A percentile compares a stretch with the other conserved stretches of the same genome.
Evolutionary conservation across 1,140 invertebrate species (phyloP).

Genomic region (Aphidius ervi): DNA sequence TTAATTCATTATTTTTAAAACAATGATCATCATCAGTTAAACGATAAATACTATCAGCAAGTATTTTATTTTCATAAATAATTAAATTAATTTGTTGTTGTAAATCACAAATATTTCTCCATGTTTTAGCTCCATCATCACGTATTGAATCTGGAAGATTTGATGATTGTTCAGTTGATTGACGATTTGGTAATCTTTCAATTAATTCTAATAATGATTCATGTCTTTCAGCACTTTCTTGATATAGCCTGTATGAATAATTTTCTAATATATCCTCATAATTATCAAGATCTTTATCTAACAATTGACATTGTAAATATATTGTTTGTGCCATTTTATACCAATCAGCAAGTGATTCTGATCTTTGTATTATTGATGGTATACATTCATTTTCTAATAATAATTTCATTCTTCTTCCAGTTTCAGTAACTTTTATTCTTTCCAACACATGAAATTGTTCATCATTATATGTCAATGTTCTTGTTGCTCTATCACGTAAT

Average conservation of each 20-base stretch:
- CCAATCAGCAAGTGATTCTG: conserved; percentile 75
- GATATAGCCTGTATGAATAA: conserved; percentile 41
- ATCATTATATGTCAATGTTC: conserved; percentile 83
- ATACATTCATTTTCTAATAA: conserved; percentile 64
- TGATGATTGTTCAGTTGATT: conserved; percentile 28
- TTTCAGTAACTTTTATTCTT: conserved; percentile 68
- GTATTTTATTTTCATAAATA: conserved; percentile 46
- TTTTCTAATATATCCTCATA: conserved; percentile 50
- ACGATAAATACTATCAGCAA: conserved; percentile 47
- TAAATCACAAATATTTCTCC: conserved; percentile 46
- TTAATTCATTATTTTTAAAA: no score
- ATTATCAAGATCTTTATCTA: conserved; percentile 66
- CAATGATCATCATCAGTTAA: conserved; percentile 19
- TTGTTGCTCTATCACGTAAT: conserved; percentile 77
- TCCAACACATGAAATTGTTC: conserved; percentile 91
- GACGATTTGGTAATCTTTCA: conserved; percentile 38
- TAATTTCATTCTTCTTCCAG: conserved; percentile 62
- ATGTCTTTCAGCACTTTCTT: conserved; percentile 44
- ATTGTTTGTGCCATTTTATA: conserved; percentile 80
- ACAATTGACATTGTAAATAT: conserved; percentile 69
- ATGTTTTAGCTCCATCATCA: conserved; percentile 40
- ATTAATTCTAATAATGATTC: conserved; percentile 38
- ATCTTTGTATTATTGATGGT: conserved; percentile 63
- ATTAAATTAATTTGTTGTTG: conserved; percentile 51
- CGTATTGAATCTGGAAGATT: conserved; percentile 27